phyloP scores from a whole-genome alignment of 53 echinoderm and acorn worm species.

The Patiria pectinifera region DNA sequence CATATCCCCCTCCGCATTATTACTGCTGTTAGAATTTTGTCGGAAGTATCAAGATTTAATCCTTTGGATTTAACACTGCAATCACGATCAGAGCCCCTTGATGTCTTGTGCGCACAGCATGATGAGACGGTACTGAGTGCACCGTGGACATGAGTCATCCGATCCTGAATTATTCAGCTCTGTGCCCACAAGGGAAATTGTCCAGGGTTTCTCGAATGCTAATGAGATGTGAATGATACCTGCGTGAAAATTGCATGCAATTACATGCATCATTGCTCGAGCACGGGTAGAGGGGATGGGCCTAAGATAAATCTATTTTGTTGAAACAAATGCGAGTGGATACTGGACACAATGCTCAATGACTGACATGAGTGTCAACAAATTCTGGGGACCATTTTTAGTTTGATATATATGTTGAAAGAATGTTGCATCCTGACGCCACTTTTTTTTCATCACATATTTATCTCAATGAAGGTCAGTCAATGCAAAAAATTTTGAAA shows the following conservation, averaged over 20 bases:
- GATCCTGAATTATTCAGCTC: neutral
- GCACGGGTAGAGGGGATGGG: too few species aligned
- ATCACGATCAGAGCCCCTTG: neutral
- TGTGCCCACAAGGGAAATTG: neutral
- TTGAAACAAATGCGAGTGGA: too few species aligned
- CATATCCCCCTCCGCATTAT: conserved; percentile 25
- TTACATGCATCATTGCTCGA: neutral
- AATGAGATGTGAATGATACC: neutral
- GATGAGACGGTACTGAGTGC: neutral
- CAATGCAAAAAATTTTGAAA: too few species aligned
- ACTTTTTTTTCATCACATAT: too few species aligned
- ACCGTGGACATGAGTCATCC: neutral
- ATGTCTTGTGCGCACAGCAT: neutral
- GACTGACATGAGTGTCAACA: too few species aligned
- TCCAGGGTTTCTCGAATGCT: neutral
- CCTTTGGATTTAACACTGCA: neutral
- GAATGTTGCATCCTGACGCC: too few species aligned
- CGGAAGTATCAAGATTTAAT: neutral
- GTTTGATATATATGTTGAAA: too few species aligned
- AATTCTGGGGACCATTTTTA: too few species aligned
- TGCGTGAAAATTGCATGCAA: neutral
- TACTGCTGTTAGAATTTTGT: neutral
- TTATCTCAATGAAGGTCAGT: too few species aligned
- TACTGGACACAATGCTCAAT: too few species aligned
- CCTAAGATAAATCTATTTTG: too few species aligned